Base-by-base conservation (phyloP, 2,113 vertebrate genomes). In the Syngnathus scovelli region DNA sequence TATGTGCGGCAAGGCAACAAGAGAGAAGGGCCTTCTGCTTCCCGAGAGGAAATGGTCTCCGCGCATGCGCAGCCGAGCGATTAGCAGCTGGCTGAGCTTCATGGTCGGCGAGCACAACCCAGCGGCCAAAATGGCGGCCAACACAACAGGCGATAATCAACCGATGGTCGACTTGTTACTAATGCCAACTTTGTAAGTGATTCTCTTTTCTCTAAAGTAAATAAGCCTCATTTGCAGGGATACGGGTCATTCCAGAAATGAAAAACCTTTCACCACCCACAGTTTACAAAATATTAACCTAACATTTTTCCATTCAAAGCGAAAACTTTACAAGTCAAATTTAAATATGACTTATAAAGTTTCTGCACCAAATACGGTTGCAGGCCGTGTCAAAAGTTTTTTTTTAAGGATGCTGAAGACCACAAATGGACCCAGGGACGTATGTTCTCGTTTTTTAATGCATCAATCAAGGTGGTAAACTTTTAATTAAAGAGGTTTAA, bases 31-130 rank as follows among this genome's bases (percentile, higher is more conserved):
- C 86, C 89, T 86, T 74, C 81, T 78, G 79, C 36, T 81, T 79
- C n/a, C 23, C 16, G 41, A 44, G 85, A 88, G 83, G 89, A 91
- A 91, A 91, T 90, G 88, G 87, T 80, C 83, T 87, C 89, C 80
- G 67, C 88, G 89, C 90, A 87, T 87, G 90, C 89, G 90, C 86
- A 38, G 2, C 3, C 55, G 27, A 36, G 38, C 27, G 55, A 58
- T 0, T 0, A 2, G 55, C 44, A 6, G 3, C 36, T 59, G 67
- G 64, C 61, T 7, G 4, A 49, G 64, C 44, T 38, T 36, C 68
- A 65, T 52, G 66, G 79, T 64, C 21, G 74, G 69, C 39, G 78
- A 86, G 88, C 87, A 23, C 88, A 44, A 38, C 87, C 85, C 56
- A 69, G 88, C 82, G 88, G 88, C 69, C 82, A 80, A 85, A 80